phyloP scores from a whole-genome alignment of 2,797 vertebrate genomes.

The Cossypha niveicapilla region DNA sequence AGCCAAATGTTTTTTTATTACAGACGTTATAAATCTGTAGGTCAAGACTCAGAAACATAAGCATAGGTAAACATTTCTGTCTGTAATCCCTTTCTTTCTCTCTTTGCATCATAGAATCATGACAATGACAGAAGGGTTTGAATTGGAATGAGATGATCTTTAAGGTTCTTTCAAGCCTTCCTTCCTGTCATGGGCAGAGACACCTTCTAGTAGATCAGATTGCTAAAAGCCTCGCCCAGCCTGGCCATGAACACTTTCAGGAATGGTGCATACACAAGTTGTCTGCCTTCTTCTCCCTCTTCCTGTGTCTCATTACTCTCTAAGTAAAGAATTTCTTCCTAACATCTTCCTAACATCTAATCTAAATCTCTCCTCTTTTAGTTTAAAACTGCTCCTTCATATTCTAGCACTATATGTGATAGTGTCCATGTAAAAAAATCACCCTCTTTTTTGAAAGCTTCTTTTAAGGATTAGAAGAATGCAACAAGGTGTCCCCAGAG shows the following conservation, averaged over 20 bases:
- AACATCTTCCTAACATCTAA: neutral
- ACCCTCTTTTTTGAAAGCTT: neutral
- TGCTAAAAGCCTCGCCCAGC: neutral
- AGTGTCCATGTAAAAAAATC: neutral
- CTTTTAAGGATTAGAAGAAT: neutral
- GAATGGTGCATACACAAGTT: neutral
- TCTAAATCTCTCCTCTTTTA: neutral
- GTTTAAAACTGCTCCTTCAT: neutral
- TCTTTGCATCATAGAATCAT: neutral
- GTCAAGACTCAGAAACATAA: neutral
- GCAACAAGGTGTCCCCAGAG: neutral
- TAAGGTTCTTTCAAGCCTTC: neutral
- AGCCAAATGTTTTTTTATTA: neutral
- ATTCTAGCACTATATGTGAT: too few species aligned
- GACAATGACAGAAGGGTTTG: neutral
- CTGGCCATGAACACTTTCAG: neutral
- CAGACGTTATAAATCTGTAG: neutral
- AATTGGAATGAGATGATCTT: neutral
- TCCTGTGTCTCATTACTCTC: neutral
- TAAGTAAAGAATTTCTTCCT: neutral
- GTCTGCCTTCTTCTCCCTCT: neutral
- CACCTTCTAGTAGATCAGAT: neutral
- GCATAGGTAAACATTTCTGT: neutral
- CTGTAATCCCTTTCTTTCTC: neutral
- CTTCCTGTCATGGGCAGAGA: neutral